Conservation (phyloP, 2,113 vertebrate species). For the Boulengeromyrus knoepffleri region DNA sequence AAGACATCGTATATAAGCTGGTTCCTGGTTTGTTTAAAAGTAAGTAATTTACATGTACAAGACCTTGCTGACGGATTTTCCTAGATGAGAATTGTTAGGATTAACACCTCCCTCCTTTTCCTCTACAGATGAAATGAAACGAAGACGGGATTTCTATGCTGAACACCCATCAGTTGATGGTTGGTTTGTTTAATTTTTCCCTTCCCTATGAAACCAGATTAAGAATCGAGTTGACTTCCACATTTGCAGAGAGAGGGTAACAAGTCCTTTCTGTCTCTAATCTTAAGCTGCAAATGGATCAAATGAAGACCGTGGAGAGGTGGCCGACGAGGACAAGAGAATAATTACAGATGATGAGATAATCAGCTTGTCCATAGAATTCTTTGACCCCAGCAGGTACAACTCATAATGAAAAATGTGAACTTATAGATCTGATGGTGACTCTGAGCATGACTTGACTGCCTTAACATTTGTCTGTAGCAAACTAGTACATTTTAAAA, state of each 20-base stretch:
- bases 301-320: conserved; percentile 96
- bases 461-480: neutral
- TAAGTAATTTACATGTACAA: conserved; percentile 54
- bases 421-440: neutral
- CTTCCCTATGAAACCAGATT: neutral
- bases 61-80: neutral
- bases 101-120: neutral
- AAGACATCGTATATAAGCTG: conserved; percentile 98
- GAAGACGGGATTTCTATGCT: conserved; percentile 96
- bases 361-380: conserved; percentile 98
- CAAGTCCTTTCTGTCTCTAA: neutral
- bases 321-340: conserved; percentile 96
- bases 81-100: neutral
- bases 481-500: neutral
- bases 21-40: conserved; percentile 99
- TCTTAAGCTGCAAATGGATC: conserved; percentile 84
- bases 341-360: conserved; percentile 99
- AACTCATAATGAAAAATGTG: neutral
- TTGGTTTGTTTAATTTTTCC: conserved; percentile 39
- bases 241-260: neutral
- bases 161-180: conserved; percentile 92
- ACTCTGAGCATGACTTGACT: neutral
- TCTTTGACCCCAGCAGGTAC: conserved; percentile 90
- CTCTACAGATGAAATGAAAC: conserved; percentile 93
- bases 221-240: neutral